Evolutionary conservation across 1,140 invertebrate species (phyloP).

Genomic region (Danaus melanippus): DNA sequence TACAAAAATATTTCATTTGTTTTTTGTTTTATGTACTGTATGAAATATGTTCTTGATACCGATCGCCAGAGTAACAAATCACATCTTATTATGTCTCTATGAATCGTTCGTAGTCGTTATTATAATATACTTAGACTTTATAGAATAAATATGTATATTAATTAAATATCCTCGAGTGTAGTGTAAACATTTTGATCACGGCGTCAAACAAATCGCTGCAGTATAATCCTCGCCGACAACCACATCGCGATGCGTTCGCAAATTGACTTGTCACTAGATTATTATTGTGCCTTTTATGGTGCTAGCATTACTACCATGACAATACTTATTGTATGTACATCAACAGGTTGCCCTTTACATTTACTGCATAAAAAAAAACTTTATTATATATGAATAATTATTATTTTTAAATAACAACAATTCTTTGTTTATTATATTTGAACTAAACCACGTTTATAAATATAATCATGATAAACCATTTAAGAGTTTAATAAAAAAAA

Average conservation of each 20-base stretch:
- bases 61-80: neutral
- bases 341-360: no score
- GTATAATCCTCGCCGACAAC: constrained; percentile 15
- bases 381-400: no score
- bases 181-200: constrained; percentile 6
- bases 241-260: constrained; percentile 18
- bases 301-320: neutral
- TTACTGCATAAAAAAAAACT: no score
- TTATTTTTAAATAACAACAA: no score
- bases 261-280: constrained; percentile 27
- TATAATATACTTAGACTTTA: neutral
- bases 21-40: neutral
- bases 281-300: constrained; percentile 15
- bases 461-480: no score
- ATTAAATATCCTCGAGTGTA: neutral
- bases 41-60: neutral
- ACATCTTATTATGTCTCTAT: neutral
- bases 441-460: no score
- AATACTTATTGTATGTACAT: no score
- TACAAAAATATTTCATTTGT: constrained; percentile 3
- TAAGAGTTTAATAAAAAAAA: no score
- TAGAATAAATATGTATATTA: neutral
- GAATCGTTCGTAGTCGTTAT: neutral
- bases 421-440: no score
- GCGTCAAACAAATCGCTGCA: constrained; percentile 7